Base-by-base conservation (phyloP, 2,113 vertebrate genomes). In the Bagarius yarrelli region DNA sequence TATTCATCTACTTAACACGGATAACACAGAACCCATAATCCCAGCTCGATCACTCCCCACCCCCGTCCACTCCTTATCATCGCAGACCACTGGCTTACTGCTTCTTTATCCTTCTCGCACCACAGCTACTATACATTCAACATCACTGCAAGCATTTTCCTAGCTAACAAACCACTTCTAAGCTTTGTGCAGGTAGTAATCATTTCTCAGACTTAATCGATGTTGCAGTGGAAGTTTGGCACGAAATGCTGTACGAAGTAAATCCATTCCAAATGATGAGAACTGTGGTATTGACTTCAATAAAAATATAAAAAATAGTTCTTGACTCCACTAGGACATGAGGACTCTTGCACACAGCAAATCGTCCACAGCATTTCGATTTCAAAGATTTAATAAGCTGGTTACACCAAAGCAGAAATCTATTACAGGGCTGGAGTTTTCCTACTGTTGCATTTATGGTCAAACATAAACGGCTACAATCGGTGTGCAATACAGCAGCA, bases 101-200 rank as follows among this genome's bases (percentile, higher is more conserved):
- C 16, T 71, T 55, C 36, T 59, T 5, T 47, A 30, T 47, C 12
- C 23, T 44, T 60, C 52, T 56, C 30, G 25, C 56, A 70, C 56
- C 18, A 61, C 50, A 44, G 34, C 27, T n/a, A 47, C 44, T 25
- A 69, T 40, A 57, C 36, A 50, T 25, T 59, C 21, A 30, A 47
- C 72, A 80, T 57, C 27, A 18, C 69, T 44, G 75, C 52, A 66
- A 64, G 40, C 53, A 76, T 55, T 19, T 70, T 36, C 50, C 36
- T n/a, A 59, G 55, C 40, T n/a, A 61, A 84, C 63, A 72, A 67
- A 84, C 55, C 34, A 52, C 34, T 25, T 47, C 57, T 57, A 6
- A 78, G 66, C 12, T 21, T 72, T 81, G 56, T 81, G 57, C 50
- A 78, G 57, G 74, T 81, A 55, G 80, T 55, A 70, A 80, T 71